Percentiles rank a stretch among this genome's conserved stretches.
Conservation (phyloP, 1,140 invertebrate species). For the Drosophila santomea region DNA sequence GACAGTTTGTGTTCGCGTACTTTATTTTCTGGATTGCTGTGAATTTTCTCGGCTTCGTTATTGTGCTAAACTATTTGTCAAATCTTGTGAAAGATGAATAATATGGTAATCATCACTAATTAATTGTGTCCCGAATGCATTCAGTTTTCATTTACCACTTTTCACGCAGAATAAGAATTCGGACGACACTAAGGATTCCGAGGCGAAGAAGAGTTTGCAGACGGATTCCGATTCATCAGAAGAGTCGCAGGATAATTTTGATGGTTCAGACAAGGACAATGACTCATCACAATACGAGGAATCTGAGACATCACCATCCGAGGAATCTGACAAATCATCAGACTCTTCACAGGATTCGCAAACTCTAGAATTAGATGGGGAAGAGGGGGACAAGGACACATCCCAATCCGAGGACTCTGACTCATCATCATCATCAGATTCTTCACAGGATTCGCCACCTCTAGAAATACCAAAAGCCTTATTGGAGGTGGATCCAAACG, state of each 20-base stretch:
- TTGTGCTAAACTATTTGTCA: background rate
- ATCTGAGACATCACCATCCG: too few relatives aligned
- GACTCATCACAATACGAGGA: too few relatives aligned
- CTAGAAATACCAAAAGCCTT: too few relatives aligned
- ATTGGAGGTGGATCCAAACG: background rate
- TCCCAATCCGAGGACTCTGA: too few relatives aligned
- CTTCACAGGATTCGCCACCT: too few relatives aligned
- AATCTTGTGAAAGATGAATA: background rate
- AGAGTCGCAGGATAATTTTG: background rate
- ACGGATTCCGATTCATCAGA: background rate
- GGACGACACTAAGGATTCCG: background rate
- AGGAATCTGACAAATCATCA: background rate
- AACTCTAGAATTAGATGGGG: too few relatives aligned
- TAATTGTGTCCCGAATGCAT: background rate
- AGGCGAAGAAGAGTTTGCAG: too few relatives aligned
- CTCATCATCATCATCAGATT: too few relatives aligned
- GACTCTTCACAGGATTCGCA: too few relatives aligned
- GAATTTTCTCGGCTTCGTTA: background rate
- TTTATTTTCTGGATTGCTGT: background rate
- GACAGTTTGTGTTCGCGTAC: background rate
- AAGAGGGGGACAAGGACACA: too few relatives aligned
- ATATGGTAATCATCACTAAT: background rate
- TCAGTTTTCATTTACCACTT: background rate
- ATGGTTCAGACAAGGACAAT: too few relatives aligned
- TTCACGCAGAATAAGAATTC: background rate